Evolutionary conservation across 2,888 invertebrate genomes (phyloP).

Genomic region (Spilosoma lubricipeda): DNA sequence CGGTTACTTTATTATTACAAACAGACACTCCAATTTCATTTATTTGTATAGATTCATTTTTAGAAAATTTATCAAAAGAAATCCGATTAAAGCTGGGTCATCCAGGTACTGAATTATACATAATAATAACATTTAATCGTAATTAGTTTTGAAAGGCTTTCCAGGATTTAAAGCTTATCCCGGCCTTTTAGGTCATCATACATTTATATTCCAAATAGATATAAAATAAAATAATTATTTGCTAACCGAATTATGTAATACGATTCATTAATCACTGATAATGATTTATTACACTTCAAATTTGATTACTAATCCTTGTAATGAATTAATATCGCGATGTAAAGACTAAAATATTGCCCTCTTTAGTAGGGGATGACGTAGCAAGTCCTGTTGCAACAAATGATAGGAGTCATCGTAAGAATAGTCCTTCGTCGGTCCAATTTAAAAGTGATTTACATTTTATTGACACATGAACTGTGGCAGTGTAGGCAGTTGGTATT

Average conservation of each 20-base stretch:
- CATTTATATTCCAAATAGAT: conserved; percentile 9
- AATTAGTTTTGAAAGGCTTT: conserved; percentile 2
- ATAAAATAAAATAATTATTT: conserved; percentile 17
- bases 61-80: background rate
- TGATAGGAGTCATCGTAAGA: conserved; percentile 32
- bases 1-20: too few species aligned
- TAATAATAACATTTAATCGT: background rate
- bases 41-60: too few species aligned
- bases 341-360: conserved; percentile 39
- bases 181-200: background rate
- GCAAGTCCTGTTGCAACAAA: conserved; percentile 40
- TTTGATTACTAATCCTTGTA: conserved; percentile 41
- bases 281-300: conserved; percentile 31
- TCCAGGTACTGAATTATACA: background rate
- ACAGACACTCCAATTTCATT: too few species aligned
- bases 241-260: conserved; percentile 20
- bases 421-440: conserved; percentile 28
- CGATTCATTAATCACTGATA: conserved; percentile 37
- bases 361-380: conserved; percentile 25
- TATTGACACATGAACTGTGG: background rate
- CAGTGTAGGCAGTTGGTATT: background rate
- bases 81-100: too few species aligned
- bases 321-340: conserved; percentile 41
- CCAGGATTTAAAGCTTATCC: conserved; percentile 1
- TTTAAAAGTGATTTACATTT: conserved; percentile 27